These are phyloP conservation scores for Melipona beecheii DNA, from an alignment of 2,888 invertebrate species.

Conservation along the genomic window DNA sequence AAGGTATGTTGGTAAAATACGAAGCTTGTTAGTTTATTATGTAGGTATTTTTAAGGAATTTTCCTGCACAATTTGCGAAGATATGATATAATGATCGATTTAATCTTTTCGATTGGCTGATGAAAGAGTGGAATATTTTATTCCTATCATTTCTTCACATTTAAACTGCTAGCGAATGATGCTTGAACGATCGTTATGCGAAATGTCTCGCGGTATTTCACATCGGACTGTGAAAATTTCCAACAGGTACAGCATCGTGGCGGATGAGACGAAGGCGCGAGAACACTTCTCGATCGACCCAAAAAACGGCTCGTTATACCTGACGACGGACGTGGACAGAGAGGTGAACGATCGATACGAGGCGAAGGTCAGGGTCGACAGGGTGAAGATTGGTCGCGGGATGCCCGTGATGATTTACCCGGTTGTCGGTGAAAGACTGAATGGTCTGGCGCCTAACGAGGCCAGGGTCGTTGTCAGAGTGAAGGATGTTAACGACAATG, in stretches of 20 bases:
- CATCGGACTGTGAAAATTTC: not conserved
- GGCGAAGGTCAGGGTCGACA: constrained; percentile 85
- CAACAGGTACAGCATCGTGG: constrained; percentile 86
- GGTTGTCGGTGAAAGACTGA: constrained; percentile 89
- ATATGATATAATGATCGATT: too few species aligned
- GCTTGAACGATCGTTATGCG: too few species aligned
- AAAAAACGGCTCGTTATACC: constrained; percentile 90
- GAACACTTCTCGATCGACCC: constrained; percentile 91
- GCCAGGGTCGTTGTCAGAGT: constrained; percentile 92
- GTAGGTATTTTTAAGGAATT: too few species aligned
- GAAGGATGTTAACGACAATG: constrained; percentile 93
- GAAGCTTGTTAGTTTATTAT: too few species aligned
- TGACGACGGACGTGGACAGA: constrained; percentile 90
- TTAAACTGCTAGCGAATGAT: too few species aligned
- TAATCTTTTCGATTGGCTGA: too few species aligned
- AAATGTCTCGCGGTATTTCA: not conserved
- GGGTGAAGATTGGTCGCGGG: constrained; percentile 87
- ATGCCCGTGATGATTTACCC: constrained; percentile 92
- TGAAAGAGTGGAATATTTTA: too few species aligned
- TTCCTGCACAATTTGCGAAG: too few species aligned
- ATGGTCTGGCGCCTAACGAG: constrained; percentile 90
- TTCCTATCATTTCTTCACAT: too few species aligned
- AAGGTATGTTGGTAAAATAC: constrained; percentile 78
- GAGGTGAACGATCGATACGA: constrained; percentile 89
- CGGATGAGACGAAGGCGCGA: constrained; percentile 86